phyloP scores from a whole-genome alignment of 92 coral and sea anemone species.

The Actinernus sp. region DNA sequence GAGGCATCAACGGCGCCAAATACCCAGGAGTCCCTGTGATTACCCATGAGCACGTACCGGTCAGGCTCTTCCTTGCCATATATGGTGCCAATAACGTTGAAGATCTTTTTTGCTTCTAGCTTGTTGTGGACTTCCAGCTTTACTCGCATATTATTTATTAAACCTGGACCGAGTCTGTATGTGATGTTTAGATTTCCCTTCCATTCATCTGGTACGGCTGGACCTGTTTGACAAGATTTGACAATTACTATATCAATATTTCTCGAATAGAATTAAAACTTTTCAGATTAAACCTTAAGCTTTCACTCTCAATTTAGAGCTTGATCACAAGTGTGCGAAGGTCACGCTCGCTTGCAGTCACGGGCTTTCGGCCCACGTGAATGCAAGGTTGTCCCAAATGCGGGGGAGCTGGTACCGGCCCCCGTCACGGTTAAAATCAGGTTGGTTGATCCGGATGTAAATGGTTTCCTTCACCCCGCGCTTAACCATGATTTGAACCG shows the following conservation, averaged over 20 bases:
- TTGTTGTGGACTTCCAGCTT: slow-evolving; percentile 69
- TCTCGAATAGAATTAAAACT: too few species aligned
- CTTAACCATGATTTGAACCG: too few species aligned
- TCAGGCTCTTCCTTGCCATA: slow-evolving; percentile 94
- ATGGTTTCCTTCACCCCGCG: too few species aligned
- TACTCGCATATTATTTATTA: slow-evolving; percentile 37
- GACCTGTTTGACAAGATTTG: slow-evolving; percentile 28
- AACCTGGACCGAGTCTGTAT: slow-evolving; percentile 79
- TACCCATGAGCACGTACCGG: slow-evolving; percentile 88
- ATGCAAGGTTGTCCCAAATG: too few species aligned
- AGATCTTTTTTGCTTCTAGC: slow-evolving; percentile 53
- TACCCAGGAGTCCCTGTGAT: slow-evolving; percentile 91
- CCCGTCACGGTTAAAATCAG: too few species aligned
- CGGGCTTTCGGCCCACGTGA: too few species aligned
- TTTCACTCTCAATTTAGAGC: too few species aligned
- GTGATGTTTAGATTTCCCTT: slow-evolving; percentile 51
- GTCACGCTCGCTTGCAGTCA: too few species aligned
- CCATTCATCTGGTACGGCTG: slow-evolving; percentile 70
- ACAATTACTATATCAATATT: neutral
- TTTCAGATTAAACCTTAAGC: too few species aligned
- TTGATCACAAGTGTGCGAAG: too few species aligned
- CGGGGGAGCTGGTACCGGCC: too few species aligned
- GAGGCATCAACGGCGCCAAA: slow-evolving; percentile 89
- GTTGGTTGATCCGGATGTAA: too few species aligned
- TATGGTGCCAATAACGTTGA: slow-evolving; percentile 94